Evolutionary conservation across 2,888 invertebrate species (phyloP), one percentile per base, ranked within the genome.

Genomic region (Drosophila hamatofila): DNA sequence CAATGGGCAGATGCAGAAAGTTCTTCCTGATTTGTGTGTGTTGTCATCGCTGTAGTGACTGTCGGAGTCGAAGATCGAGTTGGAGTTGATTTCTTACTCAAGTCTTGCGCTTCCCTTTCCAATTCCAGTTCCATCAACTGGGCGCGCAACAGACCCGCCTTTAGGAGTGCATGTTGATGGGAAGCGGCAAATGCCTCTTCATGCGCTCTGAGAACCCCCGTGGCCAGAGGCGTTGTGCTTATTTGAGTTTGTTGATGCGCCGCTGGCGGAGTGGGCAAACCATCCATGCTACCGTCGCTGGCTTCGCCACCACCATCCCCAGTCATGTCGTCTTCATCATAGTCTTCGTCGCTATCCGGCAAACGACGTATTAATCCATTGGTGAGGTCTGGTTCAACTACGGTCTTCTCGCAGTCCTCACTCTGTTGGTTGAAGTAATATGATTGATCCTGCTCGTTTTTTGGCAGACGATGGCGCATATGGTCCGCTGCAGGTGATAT

Each of bases 361-460:
- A 92, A 80, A 14, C 92, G 92, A 6, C 92, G 88, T 67, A 92
- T 92, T 0, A 92, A 80, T 1, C 92, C 92, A 49, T 92, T 92
- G n/a, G 92, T 91, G 3, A 92, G 81, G 58, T 92, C 92, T 4
- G 92, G 92, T 52, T 92, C 92, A n/a, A 92, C 92, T 3, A 92
- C 88, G 0, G 92, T 92, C 72, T 92, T 92, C 54, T 92, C 92
- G 23, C 91, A 91, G 42, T 91, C 90, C 72, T 92, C 81, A 56
- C 83, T 91, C 62, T 92, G 92, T 55, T 89, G 89, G 51, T 90
- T 88, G 11, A 91, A 89, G 72, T 89, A 92, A 66, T 89, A 92
- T 2, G 90, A 91, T 58, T 90, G 89, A 64, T 91, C 92, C 64
- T 92, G 92, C 67, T 92, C 92, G 35, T 88, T 90, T 73, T 93